phyloP scores from a whole-genome alignment of 2,797 vertebrate species.

The Melanotaenia boesemani region DNA sequence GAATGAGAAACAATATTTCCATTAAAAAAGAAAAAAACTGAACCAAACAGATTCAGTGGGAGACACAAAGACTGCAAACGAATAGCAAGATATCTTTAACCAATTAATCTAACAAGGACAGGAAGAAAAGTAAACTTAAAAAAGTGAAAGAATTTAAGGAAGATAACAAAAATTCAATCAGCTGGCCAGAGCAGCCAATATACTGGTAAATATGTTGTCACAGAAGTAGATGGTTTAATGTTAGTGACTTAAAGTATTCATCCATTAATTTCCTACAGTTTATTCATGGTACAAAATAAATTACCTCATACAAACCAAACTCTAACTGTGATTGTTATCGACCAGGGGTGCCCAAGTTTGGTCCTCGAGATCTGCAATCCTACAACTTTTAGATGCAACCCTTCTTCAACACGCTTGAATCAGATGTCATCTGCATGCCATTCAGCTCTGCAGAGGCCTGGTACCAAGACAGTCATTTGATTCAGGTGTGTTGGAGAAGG shows the following conservation, averaged over 20 bases:
- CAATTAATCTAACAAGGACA: not conserved
- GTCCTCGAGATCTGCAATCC: too few relatives aligned
- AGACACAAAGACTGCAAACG: not conserved
- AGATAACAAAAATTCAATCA: not conserved
- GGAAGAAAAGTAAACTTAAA: not conserved
- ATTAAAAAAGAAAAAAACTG: conserved; percentile 7
- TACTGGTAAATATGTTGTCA: too few relatives aligned
- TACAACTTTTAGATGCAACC: too few relatives aligned
- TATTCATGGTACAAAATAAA: not conserved
- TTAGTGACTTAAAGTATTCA: not conserved
- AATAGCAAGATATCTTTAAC: not conserved
- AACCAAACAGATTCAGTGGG: conserved; percentile 24
- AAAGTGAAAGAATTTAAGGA: not conserved
- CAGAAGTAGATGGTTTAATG: too few relatives aligned
- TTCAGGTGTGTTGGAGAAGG: too few relatives aligned
- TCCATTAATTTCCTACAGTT: not conserved
- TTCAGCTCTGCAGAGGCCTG: too few relatives aligned
- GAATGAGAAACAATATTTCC: conserved; percentile 29
- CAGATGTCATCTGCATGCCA: too few relatives aligned
- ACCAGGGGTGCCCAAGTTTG: too few relatives aligned
- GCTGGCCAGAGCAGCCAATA: not conserved
- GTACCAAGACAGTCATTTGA: too few relatives aligned
- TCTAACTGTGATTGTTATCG: too few relatives aligned
- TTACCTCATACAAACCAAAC: too few relatives aligned
- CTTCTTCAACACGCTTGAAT: too few relatives aligned